phyloP scores from a whole-genome alignment of 2,888 invertebrate species.

The Meteorus cinctellus region DNA sequence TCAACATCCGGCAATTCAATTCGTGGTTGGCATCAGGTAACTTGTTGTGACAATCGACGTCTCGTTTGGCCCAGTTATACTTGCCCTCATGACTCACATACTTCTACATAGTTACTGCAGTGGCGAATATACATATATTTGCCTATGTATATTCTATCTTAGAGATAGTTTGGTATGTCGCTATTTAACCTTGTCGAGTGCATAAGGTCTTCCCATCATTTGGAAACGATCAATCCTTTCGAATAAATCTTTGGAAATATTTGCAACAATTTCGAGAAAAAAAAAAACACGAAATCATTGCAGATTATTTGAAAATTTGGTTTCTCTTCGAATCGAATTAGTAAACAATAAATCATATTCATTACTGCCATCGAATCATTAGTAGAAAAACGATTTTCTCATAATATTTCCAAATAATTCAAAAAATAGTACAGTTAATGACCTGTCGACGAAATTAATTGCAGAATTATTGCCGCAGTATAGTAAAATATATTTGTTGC shows the following conservation, averaged over 20 bases:
- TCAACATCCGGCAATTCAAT: slow-evolving; percentile 38
- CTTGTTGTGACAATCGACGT: slow-evolving; percentile 64
- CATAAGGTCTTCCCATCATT: background rate
- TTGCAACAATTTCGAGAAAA: no score
- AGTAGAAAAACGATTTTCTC: no score
- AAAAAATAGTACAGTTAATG: no score
- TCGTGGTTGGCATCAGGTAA: slow-evolving; percentile 33
- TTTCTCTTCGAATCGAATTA: no score
- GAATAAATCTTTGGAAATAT: no score
- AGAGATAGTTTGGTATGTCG: background rate
- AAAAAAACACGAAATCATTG: no score
- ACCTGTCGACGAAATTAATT: slow-evolving; percentile 67
- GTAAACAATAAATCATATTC: no score
- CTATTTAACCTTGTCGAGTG: background rate
- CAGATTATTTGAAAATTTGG: no score
- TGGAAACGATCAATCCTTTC: no score
- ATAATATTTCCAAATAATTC: no score
- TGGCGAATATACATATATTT: background rate
- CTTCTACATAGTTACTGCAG: slow-evolving; percentile 17
- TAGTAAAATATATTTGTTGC: no score
- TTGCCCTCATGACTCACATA: slow-evolving; percentile 58
- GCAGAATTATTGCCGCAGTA: slow-evolving; percentile 62
- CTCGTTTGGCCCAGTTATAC: slow-evolving; percentile 62
- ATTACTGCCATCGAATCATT: no score
- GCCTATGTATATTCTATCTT: background rate